Base-by-base conservation (phyloP, 2,888 invertebrate genomes). In the Pyralis farinalis region DNA sequence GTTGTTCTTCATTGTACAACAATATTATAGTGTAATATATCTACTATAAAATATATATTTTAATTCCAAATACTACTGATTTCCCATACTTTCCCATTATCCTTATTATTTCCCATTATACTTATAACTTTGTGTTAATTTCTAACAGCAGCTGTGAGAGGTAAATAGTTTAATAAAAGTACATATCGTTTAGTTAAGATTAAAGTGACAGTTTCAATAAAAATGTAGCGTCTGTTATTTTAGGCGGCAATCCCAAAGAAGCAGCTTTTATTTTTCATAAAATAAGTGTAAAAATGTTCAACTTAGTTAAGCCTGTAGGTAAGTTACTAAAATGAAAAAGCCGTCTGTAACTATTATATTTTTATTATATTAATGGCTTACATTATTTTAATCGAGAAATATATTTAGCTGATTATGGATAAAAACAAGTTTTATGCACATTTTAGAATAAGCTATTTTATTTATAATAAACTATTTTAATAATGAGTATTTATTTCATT, bases 221-320 rank as follows among this genome's bases (percentile, higher is more conserved):
- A 56, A 62, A 45, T 44, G 67, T 73, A 74, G 78, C 9, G 9
- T 10, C 20, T 41, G 10, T 35, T 34, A 46, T 41, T 46, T 55
- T 53, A 55, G 56, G 57, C 44, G 61, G 63, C 60, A 51, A 60
- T 58, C 66, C 85, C 85, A 86, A 86, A 85, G 86, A 86, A 67
- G 66, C 84, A 78, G 78, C 74, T 83, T 81, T 84, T 85, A 81
- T 82, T 85, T 85, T 84, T 80, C 72, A 74, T 80, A 82, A 76
- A 75, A 70, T 59, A 75, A 69, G 56, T 73, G 68, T 76, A 75
- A 71, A 63, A 58, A 57, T 55, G 53, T 51, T 55, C 47, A 38
- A 30, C 43, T 49, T 62, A 59, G 43, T 41, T 79, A 76, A 79
- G 77, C 70, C 55, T 61, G 61, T 74, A 63, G 57, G 31, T 73